Base-by-base conservation (phyloP, 2,888 invertebrate species). In the Formica aserva region DNA sequence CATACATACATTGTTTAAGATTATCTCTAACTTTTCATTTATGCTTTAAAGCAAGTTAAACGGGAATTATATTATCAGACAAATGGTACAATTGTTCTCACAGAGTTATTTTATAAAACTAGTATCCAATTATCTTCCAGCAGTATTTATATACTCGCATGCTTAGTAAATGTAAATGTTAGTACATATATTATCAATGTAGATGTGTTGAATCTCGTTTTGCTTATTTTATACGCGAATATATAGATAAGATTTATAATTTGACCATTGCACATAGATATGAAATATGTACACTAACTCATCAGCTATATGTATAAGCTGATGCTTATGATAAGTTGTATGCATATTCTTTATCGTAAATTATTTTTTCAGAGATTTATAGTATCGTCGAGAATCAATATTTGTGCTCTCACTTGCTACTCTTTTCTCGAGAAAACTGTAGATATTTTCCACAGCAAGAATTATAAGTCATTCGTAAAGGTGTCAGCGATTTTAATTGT, bases 61-160 rank as follows among this genome's bases (percentile, higher is more conserved):
- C 18, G 71, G 71, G 32, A 72, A 45, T 72, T 45, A 48, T 48
- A 71, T 60, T 72, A 60, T 57, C 18, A 45, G 35, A 57, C 48
- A 78, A 69, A 45, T 72, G 72, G 60, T 60, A 71, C 45, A 80
- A 60, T 60, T 80, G 32, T 60, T 80, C 4, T 48, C 45, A 45
- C 41, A 71, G 71, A 69, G 35, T 32, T 78, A 60, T 60, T 71
- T 57, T 71, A 71, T 22, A 32, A 45, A 71, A 18, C 29, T 57
- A 71, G 22, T 78, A 72, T 32, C 60, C 45, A 72, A 29, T 78
- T 78, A 72, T 15, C 26, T 72, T 69, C 29, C 38, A 71, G 63
- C 65, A 63, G 55, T 60, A 82, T 63, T 82, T 38, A 71, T 78
- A 11, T 67, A 82, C 38, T 63, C 80, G 88, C 86, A 88, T 86